Evolutionary conservation across 1,140 invertebrate species (phyloP), one percentile per base, ranked within the genome.

Genomic region (Limonius californicus): DNA sequence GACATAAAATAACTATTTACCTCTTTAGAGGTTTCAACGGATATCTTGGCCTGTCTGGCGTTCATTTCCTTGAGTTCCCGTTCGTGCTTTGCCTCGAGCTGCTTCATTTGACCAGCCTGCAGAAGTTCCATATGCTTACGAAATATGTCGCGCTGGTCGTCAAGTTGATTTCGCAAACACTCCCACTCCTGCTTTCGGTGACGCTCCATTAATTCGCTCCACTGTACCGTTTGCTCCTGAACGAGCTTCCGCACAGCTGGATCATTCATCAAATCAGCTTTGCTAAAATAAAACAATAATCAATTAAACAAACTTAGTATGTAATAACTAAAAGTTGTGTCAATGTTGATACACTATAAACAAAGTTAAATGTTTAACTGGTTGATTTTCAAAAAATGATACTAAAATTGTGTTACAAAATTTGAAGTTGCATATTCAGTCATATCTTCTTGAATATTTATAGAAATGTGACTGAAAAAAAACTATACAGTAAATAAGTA

Each of bases 31-130:
- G 96, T 98, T 73, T 99, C 97, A 54, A 99, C 95, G 12, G 94
- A 97, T 61, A 93, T 86, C 78, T 96, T 97, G 0, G 97, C 95
- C 78, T 99, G 98, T 53, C 88, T 85, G 0, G 89, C 85, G 75
- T 97, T 98, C 85, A 99, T 88, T 63, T 99, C 97, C 78, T 99
- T 99, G 67, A 94, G 87, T 74, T 99, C 97, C 56, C 89, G 85
- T 71, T 97, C 93, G 78, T 97, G 92, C 74, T 92, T 89, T 9
- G 84, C 86, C 71, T 94, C 90, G 2, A 98, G 78, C 73, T 96
- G 91, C 74, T 97, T 96, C 72, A 95, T 85, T 76, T 99, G 97
- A 1, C 81, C 81, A 20, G 84, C 79, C 74, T 99, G 97, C 16
- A 91, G 88, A 1, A 87, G 78, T 68, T 90, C 84, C 84, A 97